A percentile compares a stretch with the other conserved stretches of the same genome.
phyloP scores from a whole-genome alignment of 1,140 invertebrate species.

The Aplysia californica region DNA sequence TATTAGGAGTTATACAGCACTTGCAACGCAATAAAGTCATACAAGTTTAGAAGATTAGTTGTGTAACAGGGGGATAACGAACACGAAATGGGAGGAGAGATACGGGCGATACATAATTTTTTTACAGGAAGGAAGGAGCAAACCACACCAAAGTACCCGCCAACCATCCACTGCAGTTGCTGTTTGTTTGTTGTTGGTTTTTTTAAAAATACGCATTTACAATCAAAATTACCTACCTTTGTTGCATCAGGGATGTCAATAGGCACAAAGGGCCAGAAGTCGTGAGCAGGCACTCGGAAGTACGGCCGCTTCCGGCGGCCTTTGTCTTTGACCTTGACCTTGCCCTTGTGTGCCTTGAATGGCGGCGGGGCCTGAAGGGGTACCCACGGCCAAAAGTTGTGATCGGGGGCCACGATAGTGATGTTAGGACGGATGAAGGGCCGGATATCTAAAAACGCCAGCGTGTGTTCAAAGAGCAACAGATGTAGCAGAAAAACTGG shows the following conservation, averaged over 20 bases:
- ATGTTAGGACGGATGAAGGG: conserved; percentile 26
- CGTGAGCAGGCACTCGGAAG: too few relatives aligned
- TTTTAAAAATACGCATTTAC: not conserved
- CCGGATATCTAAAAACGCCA: conserved; percentile 1
- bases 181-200: not conserved
- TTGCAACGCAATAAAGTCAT: too few relatives aligned
- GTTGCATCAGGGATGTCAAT: not conserved
- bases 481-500: not conserved
- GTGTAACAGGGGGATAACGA: too few relatives aligned
- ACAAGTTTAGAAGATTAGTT: too few relatives aligned
- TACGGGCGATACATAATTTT: too few relatives aligned
- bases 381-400: conserved; percentile 36
- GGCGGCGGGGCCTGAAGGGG: not conserved
- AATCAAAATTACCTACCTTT: not conserved
- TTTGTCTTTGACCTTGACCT: too few relatives aligned
- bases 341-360: not conserved
- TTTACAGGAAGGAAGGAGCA: too few relatives aligned
- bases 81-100: too few relatives aligned
- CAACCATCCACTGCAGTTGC: too few relatives aligned
- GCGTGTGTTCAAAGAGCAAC: not conserved
- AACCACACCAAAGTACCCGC: too few relatives aligned
- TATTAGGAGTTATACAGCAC: too few relatives aligned
- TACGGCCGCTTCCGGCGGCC: not conserved
- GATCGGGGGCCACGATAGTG: conserved; percentile 7
- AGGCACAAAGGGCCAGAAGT: too few relatives aligned